phyloP scores from a whole-genome alignment of 2,888 invertebrate genomes.

The Tyria jacobaeae region DNA sequence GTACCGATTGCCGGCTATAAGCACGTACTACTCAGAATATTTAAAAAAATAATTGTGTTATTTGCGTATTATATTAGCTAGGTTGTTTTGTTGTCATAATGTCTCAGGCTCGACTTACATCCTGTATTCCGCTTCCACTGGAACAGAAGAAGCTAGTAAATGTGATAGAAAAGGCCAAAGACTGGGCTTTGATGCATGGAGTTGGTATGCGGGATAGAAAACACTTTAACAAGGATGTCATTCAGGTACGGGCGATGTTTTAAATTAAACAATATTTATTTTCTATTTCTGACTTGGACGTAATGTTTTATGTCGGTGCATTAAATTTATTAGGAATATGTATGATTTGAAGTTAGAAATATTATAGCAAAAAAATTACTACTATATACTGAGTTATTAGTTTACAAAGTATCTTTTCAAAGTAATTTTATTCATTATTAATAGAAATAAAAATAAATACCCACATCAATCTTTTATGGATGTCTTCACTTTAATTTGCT shows the following conservation, averaged over 20 bases:
- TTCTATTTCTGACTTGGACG: too few species aligned
- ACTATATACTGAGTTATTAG: too few species aligned
- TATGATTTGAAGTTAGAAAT: too few species aligned
- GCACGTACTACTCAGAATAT: neutral
- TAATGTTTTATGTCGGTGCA: too few species aligned
- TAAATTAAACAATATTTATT: neutral
- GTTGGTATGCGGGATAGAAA: conserved; percentile 91
- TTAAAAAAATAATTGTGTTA: neutral
- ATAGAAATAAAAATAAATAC: too few species aligned
- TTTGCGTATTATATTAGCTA: neutral
- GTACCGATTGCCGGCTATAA: neutral
- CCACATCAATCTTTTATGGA: too few species aligned
- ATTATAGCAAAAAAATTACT: too few species aligned
- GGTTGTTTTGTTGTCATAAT: conserved; percentile 52
- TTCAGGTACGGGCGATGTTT: conserved; percentile 75
- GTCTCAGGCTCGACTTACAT: conserved; percentile 81
- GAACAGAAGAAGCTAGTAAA: conserved; percentile 88
- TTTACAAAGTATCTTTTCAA: too few species aligned
- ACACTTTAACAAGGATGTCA: conserved; percentile 88
- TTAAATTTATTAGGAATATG: too few species aligned
- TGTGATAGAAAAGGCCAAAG: conserved; percentile 91
- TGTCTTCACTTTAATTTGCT: too few species aligned
- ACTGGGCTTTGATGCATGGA: conserved; percentile 95
- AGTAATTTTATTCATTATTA: too few species aligned
- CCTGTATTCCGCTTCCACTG: conserved; percentile 89